Base-by-base conservation (phyloP, 2,888 invertebrate species). In the Spisula subtruncata region DNA sequence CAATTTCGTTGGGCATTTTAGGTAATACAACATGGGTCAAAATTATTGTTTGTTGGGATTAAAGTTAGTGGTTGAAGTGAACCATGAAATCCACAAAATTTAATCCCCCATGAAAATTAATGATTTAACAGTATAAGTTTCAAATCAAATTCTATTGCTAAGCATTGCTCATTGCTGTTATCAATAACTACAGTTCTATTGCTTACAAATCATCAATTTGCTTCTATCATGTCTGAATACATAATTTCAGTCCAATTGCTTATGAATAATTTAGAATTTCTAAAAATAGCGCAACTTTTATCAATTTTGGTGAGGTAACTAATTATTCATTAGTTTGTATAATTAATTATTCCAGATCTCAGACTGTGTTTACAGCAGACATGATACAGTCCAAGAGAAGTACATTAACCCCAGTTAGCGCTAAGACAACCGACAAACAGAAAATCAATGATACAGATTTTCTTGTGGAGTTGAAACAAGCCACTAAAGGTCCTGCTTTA, bases 381-480 rank as follows among this genome's bases (percentile, higher is more conserved):
- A 89, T 88, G 86, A 91, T 91, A 80, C 83, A 86, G 60, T 82
- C 88, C 16, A 83, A 90, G 56, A 84, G 88, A 20, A 90, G 83
- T 79, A 87, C 89, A 51, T 82, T 92, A 56, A 83, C 60, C 16
- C 91, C 85, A 6, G 87, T 87, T 16, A 56, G 81, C 25, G 81
- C 86, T 16, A 82, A 60, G 29, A 80, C 84, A 25, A 32, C 82
- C 80, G 41, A 81, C 41, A 82, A 85, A 85, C 83, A 82, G 83
- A 85, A 81, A 81, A 81, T 18, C 32, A 18, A 32, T 32, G 71
- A 89, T 35, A 79, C 81, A 60, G 92, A 93, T 81, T 91, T 94
- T 48, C 85, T 94, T n/a, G 88, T 88, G 20, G 94, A 94, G 60
- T 86, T 94, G 18, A 94, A 94, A 75, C 81, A 88, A 81, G 92